Evolutionary conservation across 2,888 invertebrate species (phyloP), one percentile per base, ranked within the genome.

Genomic region (Heteromurus nitidus): DNA sequence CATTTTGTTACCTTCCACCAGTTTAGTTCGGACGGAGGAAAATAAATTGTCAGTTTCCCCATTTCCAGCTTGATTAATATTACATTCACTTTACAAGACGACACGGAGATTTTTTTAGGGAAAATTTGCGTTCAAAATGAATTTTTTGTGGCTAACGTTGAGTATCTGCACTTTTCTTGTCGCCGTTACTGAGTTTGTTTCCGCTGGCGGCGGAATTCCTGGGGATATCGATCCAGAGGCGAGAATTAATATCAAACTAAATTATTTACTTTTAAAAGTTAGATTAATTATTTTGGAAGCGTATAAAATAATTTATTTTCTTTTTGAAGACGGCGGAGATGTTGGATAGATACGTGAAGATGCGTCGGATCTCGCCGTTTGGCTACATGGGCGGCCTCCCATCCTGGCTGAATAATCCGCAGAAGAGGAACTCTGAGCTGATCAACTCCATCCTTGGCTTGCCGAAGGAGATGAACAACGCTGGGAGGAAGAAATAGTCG

Each of bases 361-460:
- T 77, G 1, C 70, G 74, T 5, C 64, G 77, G 11, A 83, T 84
- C 31, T 82, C 82, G 3, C 84, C 83, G 11, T 84, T 83, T 26
- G 85, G 85, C 0, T 83, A 82, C 44, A 69, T 62, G 47, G 85
- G 84, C 20, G 83, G 83, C 20, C 50, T 81, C 0, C 73, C 80
- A 2, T 18, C 20, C 2, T 69, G 65, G 64, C 2, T 18, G 1
- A 5, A 13, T 26, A 44, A 69, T 3, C 75, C 58, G 13, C 74
- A 69, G 58, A 88, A 88, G 62, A 55, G 88, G 18, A 88, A 94
- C 87, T 93, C 93, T 0, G 94, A 94, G 88, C 89, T 93, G 7
- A 94, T 93, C 86, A 94, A 93, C 88, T 93, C 94, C 0, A 90
- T 95, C n/a, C 89, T 95, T 47, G 92, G 93, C n/a, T 89, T 95